These are phyloP conservation scores for Xylocampa areola DNA, from an alignment of 2,888 invertebrate genomes.

Conservation along the genomic window DNA sequence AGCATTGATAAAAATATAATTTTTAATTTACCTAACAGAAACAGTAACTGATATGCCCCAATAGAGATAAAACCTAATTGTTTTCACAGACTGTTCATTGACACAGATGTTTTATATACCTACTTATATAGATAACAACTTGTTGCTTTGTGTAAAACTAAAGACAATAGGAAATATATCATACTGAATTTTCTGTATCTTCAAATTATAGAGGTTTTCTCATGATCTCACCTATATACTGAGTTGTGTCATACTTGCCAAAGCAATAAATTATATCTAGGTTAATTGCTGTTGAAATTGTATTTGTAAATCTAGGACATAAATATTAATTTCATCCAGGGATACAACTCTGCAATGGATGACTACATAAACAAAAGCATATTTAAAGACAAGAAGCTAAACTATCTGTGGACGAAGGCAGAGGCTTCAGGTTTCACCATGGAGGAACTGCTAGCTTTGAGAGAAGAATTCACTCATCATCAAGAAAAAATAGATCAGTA, in stretches of 20 bases:
- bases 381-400: conserved; percentile 97
- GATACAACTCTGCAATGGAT: conserved; percentile 84
- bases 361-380: conserved; percentile 93
- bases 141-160: conserved; percentile 14
- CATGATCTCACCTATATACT: neutral
- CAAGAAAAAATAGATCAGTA: conserved; percentile 98
- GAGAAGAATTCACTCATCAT: conserved; percentile 97
- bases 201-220: no score
- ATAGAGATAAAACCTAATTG: conserved; percentile 38
- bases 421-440: conserved; percentile 96
- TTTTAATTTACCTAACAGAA: conserved; percentile 4
- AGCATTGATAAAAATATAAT: neutral
- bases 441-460: conserved; percentile 94
- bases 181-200: no score
- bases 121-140: conserved; percentile 10
- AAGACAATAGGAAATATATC: conserved; percentile 1
- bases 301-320: no score
- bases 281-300: neutral
- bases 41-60: conserved; percentile 20
- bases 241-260: neutral
- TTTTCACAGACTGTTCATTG: conserved; percentile 35
- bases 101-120: conserved; percentile 29
- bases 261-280: neutral
- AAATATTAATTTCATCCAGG: no score
- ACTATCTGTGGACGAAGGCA: conserved; percentile 97